Base-by-base conservation (phyloP, 2,797 vertebrate species). In the Esox masquinongy region DNA sequence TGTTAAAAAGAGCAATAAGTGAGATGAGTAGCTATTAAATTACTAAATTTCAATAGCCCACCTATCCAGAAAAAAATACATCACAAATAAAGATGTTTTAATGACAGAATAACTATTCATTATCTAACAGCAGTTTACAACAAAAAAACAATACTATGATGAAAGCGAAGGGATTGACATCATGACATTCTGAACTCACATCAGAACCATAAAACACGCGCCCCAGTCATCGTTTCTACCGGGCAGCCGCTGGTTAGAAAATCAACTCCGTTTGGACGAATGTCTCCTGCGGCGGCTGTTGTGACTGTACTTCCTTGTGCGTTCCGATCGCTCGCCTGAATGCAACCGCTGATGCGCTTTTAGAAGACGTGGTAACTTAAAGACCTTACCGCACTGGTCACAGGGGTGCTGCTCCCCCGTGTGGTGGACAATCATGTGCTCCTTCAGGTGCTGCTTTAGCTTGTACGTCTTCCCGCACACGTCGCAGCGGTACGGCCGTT, bases 401-500 rank as follows among this genome's bases (percentile, higher is more conserved):
- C 92, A 93, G 0, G 86, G 89, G 90, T 91, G 93, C 31, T 91
- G 91, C 29, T 92, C 53, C 8, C 6, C 90, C 78, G 89, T 90
- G 0, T 88, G 88, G 39, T 94, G 92, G 17, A 90, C 92, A 77
- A 90, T 79, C 64, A 90, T 92, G 85, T 93, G 92, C 75, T 91
- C 91, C 3, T 90, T 92, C 61, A 94, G 85, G 0, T 92, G 92
- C 8, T 92, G 92, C 0, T 89, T 87, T 74, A 94, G 75, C 74
- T 92, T 91, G 85, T 93, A 94, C 31, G 90, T 92, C 79, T 93
- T 93, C 6, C 90, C 90, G 19, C 93, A 94, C 68, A 90, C 84
- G 2, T 89, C 87, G n/a, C 93, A 94, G 79, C 88, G 87, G 81
- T 90, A 92, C 0, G 93, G 93, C 0, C 91, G 89, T 79, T 93